Conservation (phyloP, 2,888 invertebrate species). For the Ptilodon capucinus region DNA sequence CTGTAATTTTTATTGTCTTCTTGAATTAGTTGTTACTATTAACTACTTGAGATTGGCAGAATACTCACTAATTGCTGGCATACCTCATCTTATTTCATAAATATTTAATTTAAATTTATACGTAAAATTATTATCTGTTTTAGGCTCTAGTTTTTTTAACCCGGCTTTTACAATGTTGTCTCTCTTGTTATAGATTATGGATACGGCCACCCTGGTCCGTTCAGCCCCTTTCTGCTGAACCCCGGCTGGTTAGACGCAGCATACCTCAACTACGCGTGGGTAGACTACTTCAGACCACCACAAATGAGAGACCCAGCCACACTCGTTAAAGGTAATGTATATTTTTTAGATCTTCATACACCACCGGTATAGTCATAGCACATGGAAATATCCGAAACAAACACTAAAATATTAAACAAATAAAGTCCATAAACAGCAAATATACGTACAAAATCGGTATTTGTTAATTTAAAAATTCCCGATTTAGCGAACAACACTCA, state of each 20-base stretch:
- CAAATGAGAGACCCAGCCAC: slow-evolving; percentile 67
- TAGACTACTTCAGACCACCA: slow-evolving; percentile 86
- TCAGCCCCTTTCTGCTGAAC: slow-evolving; percentile 90
- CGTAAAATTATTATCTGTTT: no score
- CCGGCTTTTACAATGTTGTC: slow-evolving; percentile 4
- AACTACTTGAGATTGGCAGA: no score
- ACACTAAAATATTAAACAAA: slow-evolving; percentile 11
- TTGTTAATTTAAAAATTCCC: slow-evolving; percentile 79
- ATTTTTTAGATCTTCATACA: no score
- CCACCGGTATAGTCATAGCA: no score
- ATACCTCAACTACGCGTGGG: slow-evolving; percentile 90
- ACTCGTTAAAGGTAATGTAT: slow-evolving; percentile 82
- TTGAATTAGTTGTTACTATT: no score
- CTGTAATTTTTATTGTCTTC: no score
- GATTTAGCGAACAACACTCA: slow-evolving; percentile 74
- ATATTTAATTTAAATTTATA: no score
- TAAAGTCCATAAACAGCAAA: slow-evolving; percentile 43
- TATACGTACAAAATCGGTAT: slow-evolving; percentile 62
- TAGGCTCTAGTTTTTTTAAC: not conserved
- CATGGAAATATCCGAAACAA: slow-evolving; percentile 5
- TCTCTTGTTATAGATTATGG: slow-evolving; percentile 86
- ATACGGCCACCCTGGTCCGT: slow-evolving; percentile 89
- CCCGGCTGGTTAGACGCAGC: slow-evolving; percentile 94
- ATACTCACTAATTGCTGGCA: no score
- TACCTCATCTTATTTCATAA: no score